Conservation (phyloP, 2,888 invertebrate species). For the Tyria jacobaeae region DNA sequence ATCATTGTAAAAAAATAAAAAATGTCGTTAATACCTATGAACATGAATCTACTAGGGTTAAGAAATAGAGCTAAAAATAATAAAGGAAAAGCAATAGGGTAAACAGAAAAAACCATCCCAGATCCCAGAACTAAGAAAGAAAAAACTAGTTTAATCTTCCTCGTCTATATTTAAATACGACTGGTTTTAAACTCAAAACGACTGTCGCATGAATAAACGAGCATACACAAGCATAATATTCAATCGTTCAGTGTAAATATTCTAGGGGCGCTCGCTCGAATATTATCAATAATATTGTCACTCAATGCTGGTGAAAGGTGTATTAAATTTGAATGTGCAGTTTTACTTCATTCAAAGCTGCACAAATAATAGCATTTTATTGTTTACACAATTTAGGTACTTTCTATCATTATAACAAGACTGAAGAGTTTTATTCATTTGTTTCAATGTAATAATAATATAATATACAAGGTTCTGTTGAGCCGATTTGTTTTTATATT, state of each 20-base stretch:
- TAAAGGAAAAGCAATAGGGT: too few relatives aligned
- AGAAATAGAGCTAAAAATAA: too few relatives aligned
- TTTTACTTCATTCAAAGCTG: conserved; percentile 1
- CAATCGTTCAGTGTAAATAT: conserved; percentile 29
- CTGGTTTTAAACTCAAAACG: not conserved
- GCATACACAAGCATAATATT: conserved; percentile 4
- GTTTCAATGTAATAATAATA: not conserved
- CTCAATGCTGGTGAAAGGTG: conserved; percentile 27
- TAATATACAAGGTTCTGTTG: not conserved
- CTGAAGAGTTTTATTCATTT: conserved; percentile 2
- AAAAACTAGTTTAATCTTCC: too few relatives aligned
- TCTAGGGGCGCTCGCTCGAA: conserved; percentile 29
- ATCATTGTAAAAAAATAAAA: too few relatives aligned
- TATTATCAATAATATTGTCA: conserved; percentile 42
- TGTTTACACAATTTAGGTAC: not conserved
- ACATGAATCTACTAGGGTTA: too few relatives aligned
- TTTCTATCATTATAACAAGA: not conserved
- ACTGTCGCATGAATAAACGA: conserved; percentile 5
- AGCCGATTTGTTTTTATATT: not conserved
- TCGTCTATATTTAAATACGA: not conserved
- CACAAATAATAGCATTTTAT: conserved; percentile 10
- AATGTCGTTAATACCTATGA: too few relatives aligned
- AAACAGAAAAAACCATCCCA: too few relatives aligned
- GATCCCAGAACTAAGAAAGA: not conserved
- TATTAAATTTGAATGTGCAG: conserved; percentile 21